Percentiles rank a stretch among this genome's conserved stretches.
These are phyloP conservation scores for Collichthys lucidus DNA, from an alignment of 2,113 vertebrate species.

Conservation along the genomic window DNA sequence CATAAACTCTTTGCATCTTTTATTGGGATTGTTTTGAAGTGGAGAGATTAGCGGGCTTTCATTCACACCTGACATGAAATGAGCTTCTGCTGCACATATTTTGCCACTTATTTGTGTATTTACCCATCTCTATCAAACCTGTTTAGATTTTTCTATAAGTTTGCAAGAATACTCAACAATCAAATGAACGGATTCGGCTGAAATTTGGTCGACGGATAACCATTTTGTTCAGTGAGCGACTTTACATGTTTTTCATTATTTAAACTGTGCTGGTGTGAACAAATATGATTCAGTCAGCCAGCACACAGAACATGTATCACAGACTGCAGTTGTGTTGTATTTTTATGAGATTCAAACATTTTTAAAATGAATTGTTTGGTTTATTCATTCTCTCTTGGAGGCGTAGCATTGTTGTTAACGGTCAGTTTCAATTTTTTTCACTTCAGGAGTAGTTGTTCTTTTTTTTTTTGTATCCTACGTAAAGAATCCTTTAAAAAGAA, in stretches of 20 bases:
- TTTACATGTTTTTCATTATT: not conserved
- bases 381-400: too few species aligned
- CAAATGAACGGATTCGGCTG: not conserved
- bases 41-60: not conserved
- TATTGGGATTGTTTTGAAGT: not conserved
- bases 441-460: too few species aligned
- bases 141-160: not conserved
- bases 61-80: not conserved
- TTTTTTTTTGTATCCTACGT: too few species aligned
- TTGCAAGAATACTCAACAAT: not conserved
- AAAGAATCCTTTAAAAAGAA: too few species aligned
- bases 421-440: too few species aligned
- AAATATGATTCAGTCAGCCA: too few species aligned
- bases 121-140: not conserved
- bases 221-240: not conserved
- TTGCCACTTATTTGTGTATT: not conserved
- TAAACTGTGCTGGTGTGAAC: not conserved
- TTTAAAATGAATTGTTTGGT: too few species aligned
- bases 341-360: too few species aligned
- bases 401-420: too few species aligned
- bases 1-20: not conserved
- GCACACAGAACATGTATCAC: not conserved
- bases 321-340: not conserved
- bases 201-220: not conserved
- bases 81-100: not conserved